Percentiles rank a stretch among this genome's conserved stretches.
These are phyloP conservation scores for Saiga tatarica DNA, from an alignment of 2,113 vertebrate species.

Conservation along the genomic window DNA sequence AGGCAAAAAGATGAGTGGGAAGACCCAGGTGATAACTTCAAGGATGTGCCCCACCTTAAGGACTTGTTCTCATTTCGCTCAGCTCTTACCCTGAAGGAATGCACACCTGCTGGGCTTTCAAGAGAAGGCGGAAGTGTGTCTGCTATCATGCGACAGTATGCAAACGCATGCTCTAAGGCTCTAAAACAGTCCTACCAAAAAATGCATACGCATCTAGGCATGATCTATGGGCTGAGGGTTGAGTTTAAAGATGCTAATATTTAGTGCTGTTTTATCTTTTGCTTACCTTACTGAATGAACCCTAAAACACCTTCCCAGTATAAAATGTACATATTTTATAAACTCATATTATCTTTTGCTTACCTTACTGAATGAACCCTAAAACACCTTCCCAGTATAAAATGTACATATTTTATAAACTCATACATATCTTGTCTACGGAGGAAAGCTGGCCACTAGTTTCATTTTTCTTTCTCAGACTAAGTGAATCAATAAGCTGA, in stretches of 20 bases:
- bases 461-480: neutral
- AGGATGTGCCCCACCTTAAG: neutral
- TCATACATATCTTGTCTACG: neutral
- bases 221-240: neutral
- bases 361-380: neutral
- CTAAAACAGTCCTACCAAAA: neutral
- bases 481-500: neutral
- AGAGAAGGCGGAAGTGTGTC: neutral
- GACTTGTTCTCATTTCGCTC: neutral
- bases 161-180: neutral
- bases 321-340: neutral
- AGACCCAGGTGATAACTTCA: neutral
- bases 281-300: neutral
- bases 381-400: neutral
- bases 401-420: neutral
- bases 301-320: neutral
- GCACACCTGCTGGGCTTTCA: neutral
- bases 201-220: fast-evolving
- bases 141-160: neutral
- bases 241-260: neutral
- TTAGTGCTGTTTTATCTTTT: neutral
- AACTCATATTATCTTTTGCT: neutral
- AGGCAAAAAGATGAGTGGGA: neutral
- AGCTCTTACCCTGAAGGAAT: neutral
- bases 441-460: neutral